These are phyloP conservation scores for Phaethornis superciliosus DNA, from an alignment of 2,113 vertebrate genomes.

Conservation along the genomic window DNA sequence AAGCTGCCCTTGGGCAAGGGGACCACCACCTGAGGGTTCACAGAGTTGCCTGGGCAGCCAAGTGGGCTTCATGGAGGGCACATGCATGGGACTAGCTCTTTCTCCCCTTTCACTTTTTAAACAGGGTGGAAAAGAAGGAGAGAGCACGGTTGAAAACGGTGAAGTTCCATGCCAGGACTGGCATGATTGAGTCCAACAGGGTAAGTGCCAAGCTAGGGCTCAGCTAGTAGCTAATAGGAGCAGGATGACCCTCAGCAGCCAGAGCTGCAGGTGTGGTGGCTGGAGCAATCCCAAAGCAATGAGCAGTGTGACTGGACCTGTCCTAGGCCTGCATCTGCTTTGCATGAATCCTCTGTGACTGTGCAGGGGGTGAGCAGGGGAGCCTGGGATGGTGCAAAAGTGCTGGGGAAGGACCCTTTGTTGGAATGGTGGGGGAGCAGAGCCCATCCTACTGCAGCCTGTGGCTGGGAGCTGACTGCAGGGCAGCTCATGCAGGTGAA, in stretches of 20 bases:
- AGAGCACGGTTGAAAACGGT: constrained; percentile 97
- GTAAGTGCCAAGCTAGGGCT: constrained; percentile 80
- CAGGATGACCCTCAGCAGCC: not conserved
- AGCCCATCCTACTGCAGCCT: not conserved
- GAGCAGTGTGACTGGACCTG: not conserved
- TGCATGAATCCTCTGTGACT: rapidly evolving
- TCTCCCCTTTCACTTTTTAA: constrained; percentile 24
- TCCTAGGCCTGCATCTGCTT: not conserved
- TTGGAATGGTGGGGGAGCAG: not conserved
- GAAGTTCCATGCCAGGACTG: constrained; percentile 97
- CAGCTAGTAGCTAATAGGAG: not conserved
- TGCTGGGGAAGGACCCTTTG: not conserved
- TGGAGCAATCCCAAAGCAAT: not conserved
- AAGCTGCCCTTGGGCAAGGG: not conserved
- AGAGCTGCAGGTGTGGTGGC: not conserved
- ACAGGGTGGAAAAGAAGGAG: constrained; percentile 93
- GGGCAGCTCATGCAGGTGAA: not conserved
- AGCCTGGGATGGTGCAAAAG: not conserved
- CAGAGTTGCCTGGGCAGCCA: not conserved
- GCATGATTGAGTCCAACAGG: constrained; percentile 97
- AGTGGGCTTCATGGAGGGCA: rapidly evolving
- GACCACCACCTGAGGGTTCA: not conserved
- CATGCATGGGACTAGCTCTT: not conserved
- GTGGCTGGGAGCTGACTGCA: not conserved
- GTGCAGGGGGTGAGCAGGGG: not conserved